Conservation (phyloP, 2,797 vertebrate species). For the Manis pentadactyla region DNA sequence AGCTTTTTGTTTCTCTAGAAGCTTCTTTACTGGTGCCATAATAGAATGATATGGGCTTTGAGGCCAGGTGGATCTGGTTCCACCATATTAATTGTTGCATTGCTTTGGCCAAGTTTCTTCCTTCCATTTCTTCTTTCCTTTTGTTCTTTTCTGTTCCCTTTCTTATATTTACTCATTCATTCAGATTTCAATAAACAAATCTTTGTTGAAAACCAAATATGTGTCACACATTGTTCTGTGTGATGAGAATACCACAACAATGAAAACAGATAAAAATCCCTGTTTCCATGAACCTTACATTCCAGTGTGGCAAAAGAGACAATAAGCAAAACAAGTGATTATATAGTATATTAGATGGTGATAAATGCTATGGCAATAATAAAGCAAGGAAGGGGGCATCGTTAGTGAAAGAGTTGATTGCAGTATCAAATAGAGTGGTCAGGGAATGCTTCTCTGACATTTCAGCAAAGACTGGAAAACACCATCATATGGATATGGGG, state of each 20-base stretch:
- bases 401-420: background rate
- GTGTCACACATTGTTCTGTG: background rate
- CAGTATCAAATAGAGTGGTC: background rate
- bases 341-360: background rate
- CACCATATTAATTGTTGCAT: background rate
- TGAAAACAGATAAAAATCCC: slow-evolving; percentile 20
- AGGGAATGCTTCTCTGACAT: background rate
- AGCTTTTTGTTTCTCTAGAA: background rate
- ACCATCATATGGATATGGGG: background rate
- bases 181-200: background rate
- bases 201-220: background rate
- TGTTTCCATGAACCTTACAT: background rate
- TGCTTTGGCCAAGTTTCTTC: background rate
- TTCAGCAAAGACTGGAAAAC: background rate
- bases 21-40: background rate
- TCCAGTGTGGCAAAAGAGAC: background rate
- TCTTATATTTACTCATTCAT: background rate
- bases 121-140: background rate
- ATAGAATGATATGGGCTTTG: background rate
- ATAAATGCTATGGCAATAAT: background rate
- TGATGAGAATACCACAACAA: background rate
- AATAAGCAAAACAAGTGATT: background rate
- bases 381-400: background rate
- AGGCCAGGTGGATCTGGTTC: background rate
- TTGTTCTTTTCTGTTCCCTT: background rate